phyloP scores from a whole-genome alignment of 92 coral and sea anemone genomes.

The Meandrina meandrites region DNA sequence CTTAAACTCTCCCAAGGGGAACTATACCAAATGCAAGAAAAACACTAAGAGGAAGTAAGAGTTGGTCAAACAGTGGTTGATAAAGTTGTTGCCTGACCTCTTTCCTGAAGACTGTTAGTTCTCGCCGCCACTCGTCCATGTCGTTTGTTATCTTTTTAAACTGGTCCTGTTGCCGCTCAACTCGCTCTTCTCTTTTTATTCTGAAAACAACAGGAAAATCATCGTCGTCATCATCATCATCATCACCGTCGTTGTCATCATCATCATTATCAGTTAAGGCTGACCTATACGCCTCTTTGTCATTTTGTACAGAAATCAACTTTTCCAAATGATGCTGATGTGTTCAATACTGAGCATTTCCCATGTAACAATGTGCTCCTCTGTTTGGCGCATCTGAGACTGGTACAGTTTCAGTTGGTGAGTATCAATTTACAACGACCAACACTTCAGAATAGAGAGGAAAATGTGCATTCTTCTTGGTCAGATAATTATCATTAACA shows the following conservation, averaged over 20 bases:
- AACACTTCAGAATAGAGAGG: background rate
- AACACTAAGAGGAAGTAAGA: background rate
- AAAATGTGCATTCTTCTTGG: background rate
- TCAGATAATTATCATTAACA: background rate
- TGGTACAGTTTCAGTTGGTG: background rate
- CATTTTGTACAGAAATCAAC: background rate
- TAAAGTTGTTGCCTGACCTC: conserved; percentile 38
- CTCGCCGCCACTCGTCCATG: conserved; percentile 75
- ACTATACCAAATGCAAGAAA: background rate
- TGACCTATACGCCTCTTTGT: background rate
- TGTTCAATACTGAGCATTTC: too few species aligned
- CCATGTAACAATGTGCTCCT: background rate
- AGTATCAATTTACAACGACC: background rate
- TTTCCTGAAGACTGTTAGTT: conserved; percentile 65
- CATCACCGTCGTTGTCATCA: background rate
- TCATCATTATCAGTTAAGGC: background rate
- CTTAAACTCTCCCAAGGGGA: background rate
- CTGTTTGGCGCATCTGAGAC: background rate
- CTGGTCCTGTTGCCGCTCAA: conserved; percentile 79
- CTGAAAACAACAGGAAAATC: conserved; percentile 32
- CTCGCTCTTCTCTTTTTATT: conserved; percentile 70
- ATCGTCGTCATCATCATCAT: background rate
- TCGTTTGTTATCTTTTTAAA: conserved; percentile 60
- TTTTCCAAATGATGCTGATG: background rate
- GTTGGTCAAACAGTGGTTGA: background rate